Evolutionary conservation across 2,888 invertebrate genomes (phyloP), one percentile per base, ranked within the genome.

Genomic region (Zaprionus lineosus): DNA sequence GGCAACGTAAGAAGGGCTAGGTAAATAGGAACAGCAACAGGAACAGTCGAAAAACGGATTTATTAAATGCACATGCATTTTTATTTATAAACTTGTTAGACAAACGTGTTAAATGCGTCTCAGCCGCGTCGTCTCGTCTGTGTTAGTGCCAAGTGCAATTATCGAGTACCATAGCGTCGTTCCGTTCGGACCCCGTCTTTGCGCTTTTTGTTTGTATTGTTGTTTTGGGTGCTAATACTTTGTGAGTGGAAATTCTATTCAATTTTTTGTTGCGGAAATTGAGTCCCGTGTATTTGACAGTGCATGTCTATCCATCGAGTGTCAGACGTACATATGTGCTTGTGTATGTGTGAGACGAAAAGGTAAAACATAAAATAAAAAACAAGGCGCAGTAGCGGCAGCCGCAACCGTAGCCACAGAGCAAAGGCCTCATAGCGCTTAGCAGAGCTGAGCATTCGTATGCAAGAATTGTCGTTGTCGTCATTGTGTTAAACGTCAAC

Each of bases 381-480:
- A 60, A 76, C 71, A 57, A 62, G 67, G 64, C 63, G 55, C 66
- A 66, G 67, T 72, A 60, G 59, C 63, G 41, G 51, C 69, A 52
- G 64, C 48, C 47, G 40, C 63, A 51, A 44, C 56, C 65, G 50
- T 29, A 67, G 52, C 47, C 53, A 31, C 50, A 52, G 43, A 43
- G 47, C 52, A 31, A 28, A 40, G 40, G 19, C 37, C 33, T 41
- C 34, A 28, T 53, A 48, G 31, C 29, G 16, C 43, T 15, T 7
- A 48, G 48, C 26, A 19, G 33, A 44, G 33, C 44, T 33, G 16
- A 48, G 43, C 52, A 71, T 78, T 78, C 53, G 75, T 74, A 74
- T 74, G 74, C 74, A 74, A 74, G 79, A 74, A 70, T 71, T 78
- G 75, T 75, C 60, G 69, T 50, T 55, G 64, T 58, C 61, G 78